Conservation (phyloP, 2,888 invertebrate genomes). For the Pollenia labialis region DNA sequence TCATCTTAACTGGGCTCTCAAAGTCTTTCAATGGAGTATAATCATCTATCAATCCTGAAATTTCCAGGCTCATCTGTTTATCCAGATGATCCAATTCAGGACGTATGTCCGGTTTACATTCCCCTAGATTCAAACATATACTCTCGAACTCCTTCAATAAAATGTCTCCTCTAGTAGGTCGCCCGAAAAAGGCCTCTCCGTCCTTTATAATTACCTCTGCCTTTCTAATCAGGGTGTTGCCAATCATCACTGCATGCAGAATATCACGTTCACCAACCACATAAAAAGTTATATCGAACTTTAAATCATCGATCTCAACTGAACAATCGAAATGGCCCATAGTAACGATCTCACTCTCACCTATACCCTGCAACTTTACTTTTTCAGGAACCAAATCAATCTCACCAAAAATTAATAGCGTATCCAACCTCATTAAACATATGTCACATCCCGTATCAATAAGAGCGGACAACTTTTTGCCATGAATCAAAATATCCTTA, state of each 20-base stretch:
- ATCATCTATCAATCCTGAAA: constrained; percentile 6
- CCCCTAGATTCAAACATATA: constrained; percentile 18
- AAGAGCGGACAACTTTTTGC: too few relatives aligned
- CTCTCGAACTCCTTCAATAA: constrained; percentile 13
- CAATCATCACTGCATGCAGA: constrained; percentile 32
- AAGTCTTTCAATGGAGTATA: constrained; percentile 3
- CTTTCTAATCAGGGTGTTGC: constrained; percentile 16
- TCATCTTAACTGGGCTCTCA: constrained; percentile 36
- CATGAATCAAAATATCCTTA: not conserved
- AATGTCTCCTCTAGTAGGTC: not conserved
- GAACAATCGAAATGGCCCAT: not conserved
- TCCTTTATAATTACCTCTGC: constrained; percentile 5
- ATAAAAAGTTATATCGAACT: constrained; percentile 14
- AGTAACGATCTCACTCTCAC: not conserved
- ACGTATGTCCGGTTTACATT: not conserved
- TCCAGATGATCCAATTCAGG: constrained; percentile 47
- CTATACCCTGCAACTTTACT: constrained; percentile 8
- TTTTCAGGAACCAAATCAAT: constrained; percentile 7
- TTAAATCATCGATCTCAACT: not conserved
- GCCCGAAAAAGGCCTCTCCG: constrained; percentile 8
- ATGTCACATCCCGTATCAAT: constrained; percentile 32
- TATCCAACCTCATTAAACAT: constrained; percentile 18
- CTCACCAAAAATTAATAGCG: not conserved
- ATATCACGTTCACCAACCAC: constrained; percentile 27
- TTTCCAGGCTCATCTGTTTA: too few relatives aligned